A percentile compares a stretch with the other conserved stretches of the same genome.
phyloP scores from a whole-genome alignment of 2,113 vertebrate genomes.

The Merops nubicus region DNA sequence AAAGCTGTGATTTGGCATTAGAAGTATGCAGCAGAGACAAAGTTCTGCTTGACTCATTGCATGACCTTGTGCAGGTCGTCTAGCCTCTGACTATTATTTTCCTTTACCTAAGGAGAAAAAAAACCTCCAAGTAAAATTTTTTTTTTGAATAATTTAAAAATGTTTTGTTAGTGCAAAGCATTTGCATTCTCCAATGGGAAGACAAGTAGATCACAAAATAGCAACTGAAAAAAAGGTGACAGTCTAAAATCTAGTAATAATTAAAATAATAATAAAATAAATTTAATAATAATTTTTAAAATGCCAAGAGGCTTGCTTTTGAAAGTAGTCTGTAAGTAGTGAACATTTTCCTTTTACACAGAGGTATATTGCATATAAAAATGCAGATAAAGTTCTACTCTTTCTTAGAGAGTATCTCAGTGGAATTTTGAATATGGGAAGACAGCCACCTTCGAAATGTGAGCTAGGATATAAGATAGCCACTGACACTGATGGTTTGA shows the following conservation, averaged over 20 bases:
- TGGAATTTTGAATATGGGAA: constrained; percentile 38
- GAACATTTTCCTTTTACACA: background rate
- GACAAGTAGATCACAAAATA: background rate
- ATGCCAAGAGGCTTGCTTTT: background rate
- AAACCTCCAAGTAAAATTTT: background rate
- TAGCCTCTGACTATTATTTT: background rate
- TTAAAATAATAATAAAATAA: background rate
- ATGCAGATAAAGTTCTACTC: background rate
- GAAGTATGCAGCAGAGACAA: background rate
- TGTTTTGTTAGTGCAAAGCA: background rate
- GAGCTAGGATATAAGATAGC: constrained; percentile 61
- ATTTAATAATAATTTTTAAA: background rate
- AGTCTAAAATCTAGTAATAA: background rate
- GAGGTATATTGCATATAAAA: background rate
- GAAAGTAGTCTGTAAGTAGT: background rate
- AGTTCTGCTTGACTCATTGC: background rate
- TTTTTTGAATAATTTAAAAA: background rate
- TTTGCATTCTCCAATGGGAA: background rate
- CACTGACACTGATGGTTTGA: constrained; percentile 65
- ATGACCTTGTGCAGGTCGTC: constrained; percentile 42
- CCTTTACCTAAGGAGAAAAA: background rate
- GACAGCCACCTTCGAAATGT: constrained; percentile 44
- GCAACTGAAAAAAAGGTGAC: background rate
- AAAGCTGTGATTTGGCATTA: background rate
- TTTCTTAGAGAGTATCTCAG: constrained; percentile 39